A percentile compares a stretch with the other conserved stretches of the same genome.
Conservation (phyloP, 2,113 vertebrate species). For the cat (Felis catus) region F.catus_Fca126_mat1.0 CM031416.1:36886501-36887000, state of each 20-base stretch:
- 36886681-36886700: background rate
- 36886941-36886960: conserved; percentile 8
- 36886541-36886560: background rate
- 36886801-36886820: background rate
- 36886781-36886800: conserved; percentile 10
- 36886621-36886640: background rate
- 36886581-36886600: background rate
- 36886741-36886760: background rate
- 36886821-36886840: background rate
- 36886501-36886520: background rate
- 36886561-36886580: background rate
- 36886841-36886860: background rate
- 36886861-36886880: conserved; percentile 36
- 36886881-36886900: background rate
- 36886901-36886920: background rate
- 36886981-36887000: background rate
- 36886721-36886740: background rate
- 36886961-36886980: background rate
- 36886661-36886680: background rate
- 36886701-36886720: background rate
- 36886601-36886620: background rate
- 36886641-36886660: background rate
- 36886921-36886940: background rate
- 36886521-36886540: background rate
- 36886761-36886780: background rate